Percentiles rank a stretch among this genome's conserved stretches.
Conservation (phyloP, 1,140 invertebrate species). For the Eupeodes corollae region DNA sequence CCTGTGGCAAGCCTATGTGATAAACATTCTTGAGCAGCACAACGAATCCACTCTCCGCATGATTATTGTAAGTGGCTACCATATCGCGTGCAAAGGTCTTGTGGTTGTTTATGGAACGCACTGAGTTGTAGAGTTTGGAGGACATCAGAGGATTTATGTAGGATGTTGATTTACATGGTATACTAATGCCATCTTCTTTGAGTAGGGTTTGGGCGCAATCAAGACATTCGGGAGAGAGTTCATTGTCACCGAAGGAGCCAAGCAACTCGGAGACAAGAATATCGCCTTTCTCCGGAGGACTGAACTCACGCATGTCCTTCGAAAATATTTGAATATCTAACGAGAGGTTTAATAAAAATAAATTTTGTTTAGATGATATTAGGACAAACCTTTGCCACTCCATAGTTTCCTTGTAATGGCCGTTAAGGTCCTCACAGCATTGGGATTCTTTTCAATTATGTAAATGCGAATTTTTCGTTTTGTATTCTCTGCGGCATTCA, state of each 20-base stretch:
- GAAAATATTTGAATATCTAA: conserved; percentile 57
- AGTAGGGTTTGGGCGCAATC: conserved; percentile 86
- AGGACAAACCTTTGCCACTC: conserved; percentile 58
- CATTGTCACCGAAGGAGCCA: conserved; percentile 97
- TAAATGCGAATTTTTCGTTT: conserved; percentile 58
- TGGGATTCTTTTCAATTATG: conserved; percentile 97
- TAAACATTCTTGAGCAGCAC: conserved; percentile 85
- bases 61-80: conserved; percentile 58
- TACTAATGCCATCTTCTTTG: conserved; percentile 83
- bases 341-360: neutral
- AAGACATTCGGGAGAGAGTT: conserved; percentile 95
- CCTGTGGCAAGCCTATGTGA: conserved; percentile 64
- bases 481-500: conserved; percentile 58
- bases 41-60: conserved; percentile 85
- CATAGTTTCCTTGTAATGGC: conserved; percentile 72
- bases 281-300: conserved; percentile 75
- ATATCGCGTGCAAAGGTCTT: conserved; percentile 15
- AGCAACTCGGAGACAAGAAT: conserved; percentile 94
- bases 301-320: conserved; percentile 85
- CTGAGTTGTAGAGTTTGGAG: conserved; percentile 40
- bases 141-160: conserved; percentile 72
- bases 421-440: conserved; percentile 82
- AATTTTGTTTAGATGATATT: neutral
- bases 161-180: conserved; percentile 83
- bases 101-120: conserved; percentile 21